Percentiles rank a stretch among this genome's conserved stretches.
Evolutionary conservation across 2,113 vertebrate species (phyloP).

Genomic region (Entomyzon cyanotis): DNA sequence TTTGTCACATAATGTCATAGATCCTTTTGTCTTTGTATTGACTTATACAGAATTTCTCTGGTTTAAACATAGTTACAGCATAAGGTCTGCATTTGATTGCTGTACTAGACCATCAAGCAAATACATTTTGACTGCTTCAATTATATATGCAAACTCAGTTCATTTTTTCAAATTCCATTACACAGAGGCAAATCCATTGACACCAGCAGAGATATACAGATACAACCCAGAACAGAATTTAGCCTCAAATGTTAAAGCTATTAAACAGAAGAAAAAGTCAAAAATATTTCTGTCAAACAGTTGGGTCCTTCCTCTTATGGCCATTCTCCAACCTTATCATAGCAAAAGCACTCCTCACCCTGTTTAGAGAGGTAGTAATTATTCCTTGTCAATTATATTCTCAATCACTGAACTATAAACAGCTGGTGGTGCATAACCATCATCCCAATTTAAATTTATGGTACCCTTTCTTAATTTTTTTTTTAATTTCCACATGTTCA

Average conservation of each 20-base stretch:
- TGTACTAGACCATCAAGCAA: neutral
- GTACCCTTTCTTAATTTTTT: neutral
- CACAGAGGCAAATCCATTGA: neutral
- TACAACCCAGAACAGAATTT: neutral
- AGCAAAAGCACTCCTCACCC: neutral
- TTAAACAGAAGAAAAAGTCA: neutral
- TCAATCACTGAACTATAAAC: constrained; percentile 35
- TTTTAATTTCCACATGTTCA: constrained; percentile 35
- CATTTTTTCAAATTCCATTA: neutral
- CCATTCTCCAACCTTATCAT: neutral
- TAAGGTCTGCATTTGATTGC: neutral
- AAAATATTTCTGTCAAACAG: neutral
- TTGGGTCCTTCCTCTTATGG: neutral
- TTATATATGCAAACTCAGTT: neutral
- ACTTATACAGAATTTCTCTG: neutral
- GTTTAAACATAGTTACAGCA: neutral
- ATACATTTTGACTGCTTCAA: neutral
- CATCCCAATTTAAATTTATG: constrained; percentile 36
- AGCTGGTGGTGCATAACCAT: constrained; percentile 16
- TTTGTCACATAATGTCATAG: neutral
- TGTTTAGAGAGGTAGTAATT: constrained; percentile 5
- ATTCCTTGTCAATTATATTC: constrained; percentile 34
- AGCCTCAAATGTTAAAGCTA: neutral
- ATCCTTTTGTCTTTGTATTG: neutral
- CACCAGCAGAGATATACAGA: neutral